A percentile compares a stretch with the other conserved stretches of the same genome.
Evolutionary conservation across 2,113 vertebrate species (phyloP).

Genomic region (Colossoma macropomum): DNA sequence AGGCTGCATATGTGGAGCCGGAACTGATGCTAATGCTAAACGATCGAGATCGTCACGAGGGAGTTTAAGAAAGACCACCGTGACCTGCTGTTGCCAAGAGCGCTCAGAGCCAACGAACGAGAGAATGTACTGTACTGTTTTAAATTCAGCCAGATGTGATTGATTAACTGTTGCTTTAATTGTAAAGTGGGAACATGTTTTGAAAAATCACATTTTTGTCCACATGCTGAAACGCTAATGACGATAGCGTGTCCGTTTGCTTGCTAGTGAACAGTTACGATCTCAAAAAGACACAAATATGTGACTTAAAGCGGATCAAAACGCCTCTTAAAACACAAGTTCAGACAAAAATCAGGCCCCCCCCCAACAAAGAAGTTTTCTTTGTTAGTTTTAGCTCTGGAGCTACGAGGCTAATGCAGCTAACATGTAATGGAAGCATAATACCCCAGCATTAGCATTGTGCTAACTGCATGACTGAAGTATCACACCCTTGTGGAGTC

Average conservation of each 20-base stretch:
- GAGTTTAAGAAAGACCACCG: not conserved
- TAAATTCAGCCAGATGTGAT: not conserved
- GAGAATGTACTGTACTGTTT: not conserved
- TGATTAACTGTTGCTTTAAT: slow-evolving; percentile 2
- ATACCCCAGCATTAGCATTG: too few relatives aligned
- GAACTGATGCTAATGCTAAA: not conserved
- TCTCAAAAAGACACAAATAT: not conserved
- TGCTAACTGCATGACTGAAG: not conserved
- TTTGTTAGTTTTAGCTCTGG: too few relatives aligned
- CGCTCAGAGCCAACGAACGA: not conserved
- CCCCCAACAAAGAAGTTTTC: not conserved
- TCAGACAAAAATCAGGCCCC: too few relatives aligned
- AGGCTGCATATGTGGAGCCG: not conserved
- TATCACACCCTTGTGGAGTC: too few relatives aligned
- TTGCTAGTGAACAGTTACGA: not conserved
- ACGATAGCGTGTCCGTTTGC: slow-evolving; percentile 10
- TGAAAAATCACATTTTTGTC: not conserved
- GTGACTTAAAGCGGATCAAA: not conserved
- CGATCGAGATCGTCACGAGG: not conserved
- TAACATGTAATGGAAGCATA: too few relatives aligned
- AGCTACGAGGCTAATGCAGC: too few relatives aligned
- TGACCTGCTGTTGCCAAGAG: not conserved
- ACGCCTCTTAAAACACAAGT: too few relatives aligned
- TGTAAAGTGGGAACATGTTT: not conserved
- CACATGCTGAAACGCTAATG: not conserved